These are phyloP conservation scores for Pangasius sanitwongsei DNA, from an alignment of 2,797 vertebrate genomes.

Conservation along the genomic window DNA sequence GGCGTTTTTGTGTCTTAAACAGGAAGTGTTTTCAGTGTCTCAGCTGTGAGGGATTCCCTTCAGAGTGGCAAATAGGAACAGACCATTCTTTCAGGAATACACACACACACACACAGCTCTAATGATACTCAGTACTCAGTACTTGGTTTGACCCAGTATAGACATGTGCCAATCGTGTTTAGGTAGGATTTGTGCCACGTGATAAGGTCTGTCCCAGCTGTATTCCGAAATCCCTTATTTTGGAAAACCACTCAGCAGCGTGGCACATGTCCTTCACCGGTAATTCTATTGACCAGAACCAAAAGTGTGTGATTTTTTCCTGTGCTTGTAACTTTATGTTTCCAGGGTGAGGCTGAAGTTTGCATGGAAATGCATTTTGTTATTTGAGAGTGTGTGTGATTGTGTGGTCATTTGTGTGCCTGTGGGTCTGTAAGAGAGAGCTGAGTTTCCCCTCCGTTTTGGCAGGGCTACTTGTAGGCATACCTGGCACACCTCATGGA, in stretches of 20 bases:
- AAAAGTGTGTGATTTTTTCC: slow-evolving; percentile 10
- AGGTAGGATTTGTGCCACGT: neutral
- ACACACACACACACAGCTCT: neutral
- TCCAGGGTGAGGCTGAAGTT: slow-evolving; percentile 24
- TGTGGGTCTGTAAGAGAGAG: slow-evolving; percentile 35
- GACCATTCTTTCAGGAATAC: slow-evolving; percentile 58
- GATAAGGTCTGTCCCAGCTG: neutral
- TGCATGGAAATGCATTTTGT: slow-evolving; percentile 26
- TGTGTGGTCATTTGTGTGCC: slow-evolving; percentile 17
- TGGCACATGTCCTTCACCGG: neutral
- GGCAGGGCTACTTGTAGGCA: slow-evolving; percentile 66
- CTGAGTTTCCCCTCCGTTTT: slow-evolving; percentile 58
- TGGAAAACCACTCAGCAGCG: neutral
- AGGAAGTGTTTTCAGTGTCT: slow-evolving; percentile 82
- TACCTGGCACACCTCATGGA: slow-evolving; percentile 75
- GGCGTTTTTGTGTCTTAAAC: slow-evolving; percentile 75
- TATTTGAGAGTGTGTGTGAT: slow-evolving; percentile 32
- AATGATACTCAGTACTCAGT: slow-evolving; percentile 7
- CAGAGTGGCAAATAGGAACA: slow-evolving; percentile 75
- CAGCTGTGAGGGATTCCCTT: slow-evolving; percentile 84
- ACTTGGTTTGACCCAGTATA: neutral
- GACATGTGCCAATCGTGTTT: neutral
- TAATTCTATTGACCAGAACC: slow-evolving; percentile 7
- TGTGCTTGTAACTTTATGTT: slow-evolving; percentile 16
- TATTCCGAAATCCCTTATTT: neutral